A percentile compares a stretch with the other conserved stretches of the same genome.
These are phyloP conservation scores for Coelinius sp. DNA, from an alignment of 2,888 invertebrate species.

Conservation along the genomic window DNA sequence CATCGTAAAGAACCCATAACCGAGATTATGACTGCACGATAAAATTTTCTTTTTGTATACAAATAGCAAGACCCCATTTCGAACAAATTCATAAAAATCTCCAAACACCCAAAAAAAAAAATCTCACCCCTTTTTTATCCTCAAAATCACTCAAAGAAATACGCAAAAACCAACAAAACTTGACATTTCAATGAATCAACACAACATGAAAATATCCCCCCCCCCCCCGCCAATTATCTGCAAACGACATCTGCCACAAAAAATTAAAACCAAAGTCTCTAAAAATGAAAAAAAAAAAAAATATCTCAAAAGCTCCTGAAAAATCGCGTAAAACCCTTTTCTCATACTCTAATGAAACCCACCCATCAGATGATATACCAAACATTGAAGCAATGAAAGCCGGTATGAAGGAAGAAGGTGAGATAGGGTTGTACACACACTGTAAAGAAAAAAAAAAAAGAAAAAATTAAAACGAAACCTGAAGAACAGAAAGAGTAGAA, in stretches of 20 bases:
- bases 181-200: too few relatives aligned
- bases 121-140: not conserved
- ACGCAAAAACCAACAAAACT: not conserved
- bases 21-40: not conserved
- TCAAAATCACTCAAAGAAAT: not conserved
- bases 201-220: not conserved
- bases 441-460: not conserved
- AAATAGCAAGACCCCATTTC: not conserved
- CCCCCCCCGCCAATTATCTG: not conserved
- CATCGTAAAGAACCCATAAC: constrained; percentile 31
- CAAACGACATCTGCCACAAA: not conserved
- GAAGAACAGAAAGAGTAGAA: not conserved
- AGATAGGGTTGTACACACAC: not conserved
- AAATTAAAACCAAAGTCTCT: not conserved
- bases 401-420: not conserved
- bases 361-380: not conserved
- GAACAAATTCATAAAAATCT: constrained; percentile 1
- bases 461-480: not conserved
- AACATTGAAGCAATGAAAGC: constrained; percentile 3
- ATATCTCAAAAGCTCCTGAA: not conserved
- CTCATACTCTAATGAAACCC: not conserved
- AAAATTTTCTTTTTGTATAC: not conserved
- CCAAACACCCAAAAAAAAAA: not conserved
- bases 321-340: not conserved
- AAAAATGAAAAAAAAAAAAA: not conserved